Base-by-base conservation (phyloP, 2,888 invertebrate genomes). In the Cremastinae sp. region DNA sequence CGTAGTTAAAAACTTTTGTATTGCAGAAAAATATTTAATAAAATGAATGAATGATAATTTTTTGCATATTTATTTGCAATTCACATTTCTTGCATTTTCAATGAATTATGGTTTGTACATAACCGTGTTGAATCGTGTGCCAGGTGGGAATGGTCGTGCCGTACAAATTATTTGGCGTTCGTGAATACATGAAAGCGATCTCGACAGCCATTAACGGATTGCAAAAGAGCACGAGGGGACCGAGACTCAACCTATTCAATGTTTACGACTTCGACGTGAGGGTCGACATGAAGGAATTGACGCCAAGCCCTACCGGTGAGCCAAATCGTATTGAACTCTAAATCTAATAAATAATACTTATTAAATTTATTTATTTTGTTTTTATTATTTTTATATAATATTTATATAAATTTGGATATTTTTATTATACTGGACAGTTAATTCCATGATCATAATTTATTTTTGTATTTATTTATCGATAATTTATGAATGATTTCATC, bases 291-390 rank as follows among this genome's bases (percentile, higher is more conserved):
- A 93, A 94, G 87, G 94, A 93, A 87, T 91, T 95, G 83, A 94
- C 94, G 80, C 95, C 95, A 68, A 94, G 94, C 91, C 95, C 95
- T 74, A 94, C 93, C 91, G 93, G 95, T 95, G 90, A 92, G 93
- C 92, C 22, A 1, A 9, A 10, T 56, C 18, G 12, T 7, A 18
- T 43, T 1, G 4, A 0, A n/a, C 9, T 55, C 2, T 7, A 8
- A 12, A 7, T 20, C 28, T n/a, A n/a, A n/a, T n/a, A n/a, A n/a
- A n/a, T n/a, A n/a, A n/a, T n/a, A n/a, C n/a, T n/a, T n/a, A n/a
- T n/a, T n/a, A n/a, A n/a, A n/a, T n/a, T n/a, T n/a, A n/a, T n/a
- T n/a, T n/a, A n/a, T n/a, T n/a, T n/a, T n/a, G n/a, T n/a, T n/a
- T n/a, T n/a, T n/a, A n/a, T n/a, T n/a, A n/a, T n/a, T n/a, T n/a